A percentile compares a stretch with the other conserved stretches of the same genome.
Evolutionary conservation across 30 jellyfish, hydroid and myxozoan genomes (phyloP).

Genomic region (Clytia hemisphaerica): DNA sequence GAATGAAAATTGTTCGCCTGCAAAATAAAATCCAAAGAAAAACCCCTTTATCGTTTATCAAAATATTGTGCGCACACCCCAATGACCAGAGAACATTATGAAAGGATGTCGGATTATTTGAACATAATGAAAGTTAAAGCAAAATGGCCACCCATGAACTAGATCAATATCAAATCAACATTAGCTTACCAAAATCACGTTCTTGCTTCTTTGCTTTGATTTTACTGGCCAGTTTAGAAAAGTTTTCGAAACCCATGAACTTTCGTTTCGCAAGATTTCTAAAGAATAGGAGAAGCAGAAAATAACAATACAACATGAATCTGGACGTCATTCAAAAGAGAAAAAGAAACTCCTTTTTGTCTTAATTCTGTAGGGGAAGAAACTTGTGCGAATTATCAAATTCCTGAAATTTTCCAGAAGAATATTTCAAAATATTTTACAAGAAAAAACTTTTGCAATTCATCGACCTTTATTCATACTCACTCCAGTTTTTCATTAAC

Average conservation of each 20-base stretch:
- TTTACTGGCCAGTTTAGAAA: conserved; percentile 67
- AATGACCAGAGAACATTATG: no score
- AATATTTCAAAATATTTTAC: no score
- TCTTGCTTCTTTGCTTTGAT: conserved; percentile 69
- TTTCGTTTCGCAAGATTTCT: conserved; percentile 48
- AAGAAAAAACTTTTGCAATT: no score
- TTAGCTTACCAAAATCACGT: no score
- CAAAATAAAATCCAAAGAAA: background rate
- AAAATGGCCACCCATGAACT: no score
- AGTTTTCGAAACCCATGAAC: conserved; percentile 85
- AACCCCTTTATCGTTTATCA: conserved; percentile 34
- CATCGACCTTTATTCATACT: no score
- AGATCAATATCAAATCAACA: no score
- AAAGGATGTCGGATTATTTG: no score
- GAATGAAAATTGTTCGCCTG: conserved; percentile 55
- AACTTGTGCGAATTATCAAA: background rate
- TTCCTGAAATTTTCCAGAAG: no score
- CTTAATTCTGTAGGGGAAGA: background rate
- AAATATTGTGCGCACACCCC: no score
- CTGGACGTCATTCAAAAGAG: background rate
- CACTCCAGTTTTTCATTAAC: conserved; percentile 34
- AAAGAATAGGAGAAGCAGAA: background rate
- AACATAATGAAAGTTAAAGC: no score
- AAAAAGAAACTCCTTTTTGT: conserved; percentile 4
- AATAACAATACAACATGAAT: background rate